Evolutionary conservation across 1,140 invertebrate genomes (phyloP), one percentile per base, ranked within the genome.

Genomic region (Drosophila obscura): DNA sequence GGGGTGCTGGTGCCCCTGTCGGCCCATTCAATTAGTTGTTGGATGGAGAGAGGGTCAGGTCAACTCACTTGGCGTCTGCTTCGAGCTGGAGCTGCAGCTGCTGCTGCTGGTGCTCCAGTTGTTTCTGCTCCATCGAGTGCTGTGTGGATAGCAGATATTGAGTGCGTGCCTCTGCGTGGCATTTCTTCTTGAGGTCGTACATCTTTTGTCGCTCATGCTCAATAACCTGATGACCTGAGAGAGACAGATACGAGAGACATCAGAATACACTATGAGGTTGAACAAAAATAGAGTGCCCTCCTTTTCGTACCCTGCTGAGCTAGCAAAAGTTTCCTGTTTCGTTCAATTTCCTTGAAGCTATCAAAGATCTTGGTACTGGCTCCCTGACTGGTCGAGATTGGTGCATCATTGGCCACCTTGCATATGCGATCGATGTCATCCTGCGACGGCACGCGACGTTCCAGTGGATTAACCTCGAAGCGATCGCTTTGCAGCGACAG

Each of bases 121-220:
- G 35, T 13, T 39, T 39, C 44, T 61, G 56, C 45, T 62, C 48
- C 62, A 56, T 52, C 59, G 65, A 72, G 26, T 63, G 79, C 19
- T 85, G 81, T 11, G 73, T 88, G 31, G 75, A 83, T 24, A 83
- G 83, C 59, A 92, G 58, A 63, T 92, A 92, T 63, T 92, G 91
- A 8, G 84, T 91, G 64, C 91, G 95, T 1, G 97, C 97, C 92
- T 98, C 97, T 88, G 97, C 96, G 84, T 97, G 97, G 0, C 96
- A 96, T 60, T 96, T 93, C 60, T 96, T 94, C 85, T 98, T 97
- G 48, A 98, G 92, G 84, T 97, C 97, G 58, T 95, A 95, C 31
- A 98, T 96, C 82, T 97, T 94, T 77, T 96, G 95, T 56, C 96
- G 93, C 92, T 98, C 97, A 88, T 98, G 96, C 85, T 97, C 97